Base-by-base conservation (phyloP, 2,797 vertebrate species). In the Eidolon dupreanum region DNA sequence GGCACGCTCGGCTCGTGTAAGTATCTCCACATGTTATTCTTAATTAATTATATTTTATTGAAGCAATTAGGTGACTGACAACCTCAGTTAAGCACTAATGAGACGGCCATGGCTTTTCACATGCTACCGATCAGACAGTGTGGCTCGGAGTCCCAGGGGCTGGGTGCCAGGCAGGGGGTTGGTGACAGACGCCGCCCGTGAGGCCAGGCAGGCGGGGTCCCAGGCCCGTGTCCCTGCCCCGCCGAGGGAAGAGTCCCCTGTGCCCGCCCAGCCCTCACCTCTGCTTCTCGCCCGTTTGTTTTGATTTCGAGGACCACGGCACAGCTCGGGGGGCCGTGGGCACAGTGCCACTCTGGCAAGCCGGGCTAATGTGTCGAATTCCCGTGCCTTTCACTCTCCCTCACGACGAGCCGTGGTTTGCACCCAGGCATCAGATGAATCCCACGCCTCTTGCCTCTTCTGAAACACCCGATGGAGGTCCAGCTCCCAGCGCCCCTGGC, bases 301-400 rank as follows among this genome's bases (percentile, higher is more conserved):
- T 31, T 61, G 0, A 33, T 74, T 93, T 88, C n/a, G 0, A n/a
- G n/a, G n/a, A n/a, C n/a, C n/a, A n/a, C n/a, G n/a, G n/a, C n/a
- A n/a, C n/a, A n/a, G n/a, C n/a, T n/a, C n/a, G n/a, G n/a, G n/a
- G n/a, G 73, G 74, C 88, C 36, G 88, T 93, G 75, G 93, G 86
- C 90, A 92, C 57, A 94, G 79, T 85, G 75, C 96, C 95, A 94
- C 97, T 98, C 87, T n/a, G n/a, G n/a, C n/a, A n/a, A n/a, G n/a
- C n/a, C n/a, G n/a, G 97, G 97, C 98, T 98, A 91, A 99, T 99
- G 98, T 97, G 98, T 98, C 98, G 98, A 97, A 99, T 99, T 98
- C 97, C 99, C 98, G 97, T 98, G 98, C 97, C 97, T 97, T 98
- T 98, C 98, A 96, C 96, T 97, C 96, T 97, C 96, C 43, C 43